These are phyloP conservation scores for Andricus quercusramuli DNA, from an alignment of 2,888 invertebrate species.

Conservation along the genomic window DNA sequence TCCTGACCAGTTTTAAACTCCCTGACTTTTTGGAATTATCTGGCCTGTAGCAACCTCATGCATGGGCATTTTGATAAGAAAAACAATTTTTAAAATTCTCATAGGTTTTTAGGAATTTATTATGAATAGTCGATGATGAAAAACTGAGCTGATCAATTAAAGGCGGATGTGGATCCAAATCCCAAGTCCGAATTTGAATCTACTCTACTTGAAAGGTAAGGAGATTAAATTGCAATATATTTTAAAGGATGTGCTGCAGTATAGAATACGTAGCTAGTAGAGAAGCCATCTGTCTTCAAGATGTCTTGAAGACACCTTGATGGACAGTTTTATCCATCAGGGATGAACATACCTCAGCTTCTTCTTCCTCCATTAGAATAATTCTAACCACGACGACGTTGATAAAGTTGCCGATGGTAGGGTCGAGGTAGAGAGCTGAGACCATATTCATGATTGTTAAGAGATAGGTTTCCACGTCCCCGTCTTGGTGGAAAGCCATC, in stretches of 20 bases:
- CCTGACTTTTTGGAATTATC: no score
- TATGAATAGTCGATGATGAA: neutral
- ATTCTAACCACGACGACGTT: slow-evolving; percentile 94
- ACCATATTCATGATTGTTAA: slow-evolving; percentile 97
- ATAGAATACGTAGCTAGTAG: no score
- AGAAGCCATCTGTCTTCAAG: slow-evolving; percentile 1
- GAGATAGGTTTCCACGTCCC: slow-evolving; percentile 91
- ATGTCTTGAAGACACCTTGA: neutral
- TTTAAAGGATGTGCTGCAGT: neutral
- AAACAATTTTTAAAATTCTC: neutral
- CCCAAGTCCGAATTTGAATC: neutral
- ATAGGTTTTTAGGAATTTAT: neutral
- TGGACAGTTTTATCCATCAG: slow-evolving; percentile 2
- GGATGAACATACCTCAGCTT: slow-evolving; percentile 78
- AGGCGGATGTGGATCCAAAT: no score
- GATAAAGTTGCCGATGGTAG: slow-evolving; percentile 93
- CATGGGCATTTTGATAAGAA: neutral
- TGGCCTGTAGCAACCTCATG: no score
- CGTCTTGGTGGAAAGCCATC: slow-evolving; percentile 90
- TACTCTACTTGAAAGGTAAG: neutral
- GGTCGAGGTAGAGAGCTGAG: slow-evolving; percentile 90
- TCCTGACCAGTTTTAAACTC: no score
- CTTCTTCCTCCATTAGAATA: slow-evolving; percentile 86
- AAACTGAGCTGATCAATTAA: no score
- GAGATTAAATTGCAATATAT: neutral